Percentiles rank a stretch among this genome's conserved stretches.
Evolutionary conservation across 2,888 invertebrate species (phyloP).

Genomic region (Andrena marginata): DNA sequence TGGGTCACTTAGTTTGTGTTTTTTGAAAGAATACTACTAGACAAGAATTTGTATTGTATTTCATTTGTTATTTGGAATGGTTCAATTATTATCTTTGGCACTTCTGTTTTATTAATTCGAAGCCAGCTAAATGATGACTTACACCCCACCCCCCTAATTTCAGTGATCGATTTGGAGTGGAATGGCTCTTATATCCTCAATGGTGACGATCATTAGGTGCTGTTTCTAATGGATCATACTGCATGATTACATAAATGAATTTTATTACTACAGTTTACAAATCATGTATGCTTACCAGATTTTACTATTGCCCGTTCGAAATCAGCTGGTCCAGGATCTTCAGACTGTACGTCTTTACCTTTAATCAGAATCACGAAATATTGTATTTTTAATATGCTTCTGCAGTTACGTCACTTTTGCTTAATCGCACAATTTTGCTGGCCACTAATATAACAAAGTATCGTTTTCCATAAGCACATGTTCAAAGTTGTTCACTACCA

Average conservation of each 20-base stretch:
- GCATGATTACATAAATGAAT: not conserved
- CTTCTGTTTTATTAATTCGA: too few species aligned
- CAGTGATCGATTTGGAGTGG: too few species aligned
- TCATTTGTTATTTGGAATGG: too few species aligned
- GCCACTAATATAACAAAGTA: not conserved
- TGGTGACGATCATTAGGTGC: not conserved
- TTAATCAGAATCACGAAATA: conserved; percentile 41
- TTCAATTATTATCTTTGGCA: too few species aligned
- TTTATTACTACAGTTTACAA: not conserved
- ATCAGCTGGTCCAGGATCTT: conserved; percentile 76
- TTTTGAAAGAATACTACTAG: too few species aligned
- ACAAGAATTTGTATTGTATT: too few species aligned
- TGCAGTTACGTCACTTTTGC: not conserved
- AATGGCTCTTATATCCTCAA: too few species aligned
- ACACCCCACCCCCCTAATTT: too few species aligned
- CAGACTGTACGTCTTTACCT: conserved; percentile 76
- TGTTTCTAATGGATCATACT: not conserved
- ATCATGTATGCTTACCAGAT: conserved; percentile 70
- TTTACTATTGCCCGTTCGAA: conserved; percentile 80
- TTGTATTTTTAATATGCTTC: not conserved
- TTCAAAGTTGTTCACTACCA: too few species aligned
- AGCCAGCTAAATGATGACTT: too few species aligned
- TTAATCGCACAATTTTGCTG: not conserved
- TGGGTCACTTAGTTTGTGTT: too few species aligned
- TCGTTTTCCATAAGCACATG: not conserved